Evolutionary conservation across 1,140 invertebrate genomes (phyloP), one percentile per base, ranked within the genome.

Genomic region (Conopomorpha cramerella): DNA sequence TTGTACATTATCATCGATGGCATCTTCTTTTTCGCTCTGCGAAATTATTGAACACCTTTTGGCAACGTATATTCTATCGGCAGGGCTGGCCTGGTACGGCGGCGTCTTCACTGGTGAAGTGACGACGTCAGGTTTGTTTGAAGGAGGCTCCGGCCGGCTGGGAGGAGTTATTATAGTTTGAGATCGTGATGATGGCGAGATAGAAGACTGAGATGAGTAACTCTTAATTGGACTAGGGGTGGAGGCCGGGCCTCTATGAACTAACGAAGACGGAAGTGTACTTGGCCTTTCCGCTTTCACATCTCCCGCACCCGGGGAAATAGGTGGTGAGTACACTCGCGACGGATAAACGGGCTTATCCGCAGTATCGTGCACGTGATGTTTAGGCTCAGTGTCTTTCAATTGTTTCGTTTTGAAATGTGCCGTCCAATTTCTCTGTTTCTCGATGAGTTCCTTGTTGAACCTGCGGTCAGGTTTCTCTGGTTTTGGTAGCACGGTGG

Each of bases 391-490:
- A 82, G 82, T 38, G 80, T 84, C 78, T 36, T 78, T 78, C 2
- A 82, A 79, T 43, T 86, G 79, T 10, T 85, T 82, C 70, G 90
- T 91, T 14, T 87, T 88, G 57, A 94, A 94, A 66, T 94, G 91
- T 29, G 89, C 89, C 2, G 91, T 93, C 91, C 91, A 94, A 66
- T 94, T 94, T 53, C 87, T 86, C 49, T 93, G 91, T 50, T 93
- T 92, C 62, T 94, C 91, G 26, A 94, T 93, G 8, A 94, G 70
- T 62, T 93, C 91, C 35, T 90, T 86, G 50, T 92, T 92, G 39
- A 92, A 85, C 48, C 90, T 86, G 17, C 89, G 78, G 57, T 92
- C 89, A 1, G 89, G 88, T 65, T 91, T 91, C 41, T 91, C 88
- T 0, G 88, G 88, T 48, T 86, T 81, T 7, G 82, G 70, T 46